Percentiles rank a stretch among this genome's conserved stretches.
phyloP scores from a whole-genome alignment of 2,888 invertebrate genomes.

The Hydropsyche betteni region DNA sequence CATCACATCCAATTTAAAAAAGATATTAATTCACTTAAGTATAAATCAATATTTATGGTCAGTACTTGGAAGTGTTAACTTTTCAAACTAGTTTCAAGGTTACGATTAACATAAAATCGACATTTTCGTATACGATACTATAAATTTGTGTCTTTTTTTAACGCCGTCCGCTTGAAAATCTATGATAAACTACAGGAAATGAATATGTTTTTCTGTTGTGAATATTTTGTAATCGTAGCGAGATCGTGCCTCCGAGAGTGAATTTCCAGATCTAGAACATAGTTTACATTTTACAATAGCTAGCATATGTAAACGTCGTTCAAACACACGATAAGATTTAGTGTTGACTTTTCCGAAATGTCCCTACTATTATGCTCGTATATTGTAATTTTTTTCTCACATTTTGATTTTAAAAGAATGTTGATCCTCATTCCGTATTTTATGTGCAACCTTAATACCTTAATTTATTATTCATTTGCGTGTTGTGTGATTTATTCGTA shows the following conservation, averaged over 20 bases:
- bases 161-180: too few relatives aligned
- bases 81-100: constrained; percentile 14
- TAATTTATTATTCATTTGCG: too few relatives aligned
- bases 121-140: background rate
- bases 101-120: background rate
- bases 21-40: background rate
- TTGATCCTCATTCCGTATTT: too few relatives aligned
- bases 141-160: too few relatives aligned
- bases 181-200: too few relatives aligned
- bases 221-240: constrained; percentile 1
- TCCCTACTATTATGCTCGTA: too few relatives aligned
- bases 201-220: background rate
- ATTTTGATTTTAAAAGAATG: too few relatives aligned
- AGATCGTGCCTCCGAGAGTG: constrained; percentile 3
- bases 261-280: constrained; percentile 3
- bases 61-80: background rate
- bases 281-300: constrained; percentile 13
- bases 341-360: background rate
- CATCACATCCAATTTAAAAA: background rate
- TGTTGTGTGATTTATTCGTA: too few relatives aligned
- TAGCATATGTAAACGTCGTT: background rate
- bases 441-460: too few relatives aligned
- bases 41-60: constrained; percentile 8
- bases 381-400: too few relatives aligned
- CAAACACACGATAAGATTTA: constrained; percentile 4